Evolutionary conservation across 2,888 invertebrate species (phyloP), one percentile per base, ranked within the genome.

Genomic region (Scaptomyza flava): DNA sequence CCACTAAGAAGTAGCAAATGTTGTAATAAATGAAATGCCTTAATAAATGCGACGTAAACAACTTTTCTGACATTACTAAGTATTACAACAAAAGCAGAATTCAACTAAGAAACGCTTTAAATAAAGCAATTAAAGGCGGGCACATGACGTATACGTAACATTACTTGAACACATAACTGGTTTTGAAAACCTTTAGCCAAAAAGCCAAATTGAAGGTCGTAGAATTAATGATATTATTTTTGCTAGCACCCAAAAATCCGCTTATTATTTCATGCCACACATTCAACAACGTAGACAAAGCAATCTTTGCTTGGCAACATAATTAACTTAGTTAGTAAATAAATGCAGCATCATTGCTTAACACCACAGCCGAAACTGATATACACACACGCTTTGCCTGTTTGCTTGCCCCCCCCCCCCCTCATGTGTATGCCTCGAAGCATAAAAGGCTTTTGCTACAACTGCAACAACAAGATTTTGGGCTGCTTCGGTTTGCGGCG

Each of bases 401-500:
- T 20, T 20, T 8, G 14, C 17, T 0, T 14, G 14, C 31, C 14
- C 17, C 27, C 9, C 4, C 9, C 23, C 3, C 23, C 23, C 23
- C 23, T 0, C 23, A 9, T 30, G 36, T 11, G 41, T 17, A 36
- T 9, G 33, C 66, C 56, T 17, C 17, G 17, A 23, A 41, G 27
- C 14, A 38, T 9, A 31, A 52, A 58, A 31, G 43, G 17, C 51
- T 42, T 43, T 36, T 45, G 66, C 34, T 5, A 31, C 52, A 56
- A 7, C 27, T 27, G 33, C 34, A 36, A 62, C 62, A 75, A 61
- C 54, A 60, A n/a, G n/a, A n/a, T 82, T 77, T 64, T 38, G 38
- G 73, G 54, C 62, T 72, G 73, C 59, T 64, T 53, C 53, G 36
- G n/a, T 53, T 60, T 59, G 71, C 42, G 53, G 77, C 65, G 42